These are phyloP conservation scores for Liopterus haemorrhoidalis DNA, from an alignment of 2,888 invertebrate genomes.

Conservation along the genomic window DNA sequence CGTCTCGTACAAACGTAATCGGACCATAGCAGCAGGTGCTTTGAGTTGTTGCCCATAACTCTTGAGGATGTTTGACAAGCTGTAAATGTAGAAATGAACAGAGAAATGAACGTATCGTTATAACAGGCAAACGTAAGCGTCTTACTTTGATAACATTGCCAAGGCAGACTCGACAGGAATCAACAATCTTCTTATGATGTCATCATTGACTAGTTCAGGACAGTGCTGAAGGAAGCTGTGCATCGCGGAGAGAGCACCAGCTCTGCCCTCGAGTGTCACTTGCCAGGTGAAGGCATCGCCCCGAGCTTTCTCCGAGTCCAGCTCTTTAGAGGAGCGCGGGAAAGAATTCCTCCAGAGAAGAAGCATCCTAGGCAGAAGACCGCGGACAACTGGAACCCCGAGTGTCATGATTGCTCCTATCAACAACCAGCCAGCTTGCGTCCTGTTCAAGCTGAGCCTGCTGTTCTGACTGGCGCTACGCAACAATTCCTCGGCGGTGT, in stretches of 20 bases:
- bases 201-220: constrained; percentile 84
- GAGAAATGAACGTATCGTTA: neutral
- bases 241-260: constrained; percentile 93
- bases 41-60: constrained; percentile 88
- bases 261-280: constrained; percentile 91
- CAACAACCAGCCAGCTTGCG: constrained; percentile 95
- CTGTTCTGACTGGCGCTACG: constrained; percentile 96
- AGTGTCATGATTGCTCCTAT: constrained; percentile 95
- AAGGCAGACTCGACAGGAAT: constrained; percentile 93
- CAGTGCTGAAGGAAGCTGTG: constrained; percentile 89
- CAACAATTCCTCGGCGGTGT: constrained; percentile 92
- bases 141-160: constrained; percentile 89
- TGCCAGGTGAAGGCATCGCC: constrained; percentile 99
- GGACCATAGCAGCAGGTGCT: constrained; percentile 88
- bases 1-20: constrained; percentile 88
- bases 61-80: constrained; percentile 77
- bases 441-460: constrained; percentile 86
- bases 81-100: constrained; percentile 39
- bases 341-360: constrained; percentile 96
- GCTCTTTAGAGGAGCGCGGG: constrained; percentile 90
- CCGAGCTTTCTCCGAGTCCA: constrained; percentile 93
- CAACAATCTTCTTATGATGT: constrained; percentile 80
- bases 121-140: neutral
- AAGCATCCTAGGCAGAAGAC: constrained; percentile 86
- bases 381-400: constrained; percentile 86